Base-by-base conservation (phyloP, 2,113 vertebrate genomes). In the Oophaga pumilio region DNA sequence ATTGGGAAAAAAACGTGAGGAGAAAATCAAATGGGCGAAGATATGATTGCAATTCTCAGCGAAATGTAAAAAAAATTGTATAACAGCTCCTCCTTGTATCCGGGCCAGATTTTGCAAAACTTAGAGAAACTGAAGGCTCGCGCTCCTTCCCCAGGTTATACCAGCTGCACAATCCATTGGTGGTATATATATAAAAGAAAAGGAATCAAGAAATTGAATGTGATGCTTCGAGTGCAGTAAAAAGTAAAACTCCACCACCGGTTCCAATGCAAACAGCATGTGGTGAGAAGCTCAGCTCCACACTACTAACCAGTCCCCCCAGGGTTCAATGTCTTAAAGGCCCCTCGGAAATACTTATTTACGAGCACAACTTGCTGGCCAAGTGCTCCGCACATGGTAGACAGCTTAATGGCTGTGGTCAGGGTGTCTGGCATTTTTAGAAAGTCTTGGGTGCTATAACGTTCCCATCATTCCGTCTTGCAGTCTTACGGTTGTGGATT, bases 341-440 rank as follows among this genome's bases (percentile, higher is more conserved):
- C 86, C 81, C 50, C 89, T 85, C 76, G 64, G 79, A 86, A 85
- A 85, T 89, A 89, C 62, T 24, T 84, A 76, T 89, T 93, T 91
- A 73, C 88, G 84, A 89, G 89, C 88, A 90, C 90, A 64, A 90
- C 85, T 84, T 90, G 86, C 79, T 43, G 89, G 92, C 90, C 88
- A 89, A 92, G 91, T 90, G 85, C 91, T 90, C 90, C 85, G 76
- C 93, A 93, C 93, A 93, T 90, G 93, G 93, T 87, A 94, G 94
- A 94, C 92, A 69, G 91, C 79, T 92, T 93, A 93, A 94, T 93
- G 92, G 91, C 93, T 93, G 92, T 87, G 94, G 94, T 92, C 88
- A 92, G 89, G 85, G 84, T 43, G 89, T 91, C 92, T 93, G 92
- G 91, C 60, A 14, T 92, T 91, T 90, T 73, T 90, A 93, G 93